A percentile compares a stretch with the other conserved stretches of the same genome.
phyloP scores from a whole-genome alignment of 2,888 invertebrate genomes.

The Blomia tropicalis region DNA sequence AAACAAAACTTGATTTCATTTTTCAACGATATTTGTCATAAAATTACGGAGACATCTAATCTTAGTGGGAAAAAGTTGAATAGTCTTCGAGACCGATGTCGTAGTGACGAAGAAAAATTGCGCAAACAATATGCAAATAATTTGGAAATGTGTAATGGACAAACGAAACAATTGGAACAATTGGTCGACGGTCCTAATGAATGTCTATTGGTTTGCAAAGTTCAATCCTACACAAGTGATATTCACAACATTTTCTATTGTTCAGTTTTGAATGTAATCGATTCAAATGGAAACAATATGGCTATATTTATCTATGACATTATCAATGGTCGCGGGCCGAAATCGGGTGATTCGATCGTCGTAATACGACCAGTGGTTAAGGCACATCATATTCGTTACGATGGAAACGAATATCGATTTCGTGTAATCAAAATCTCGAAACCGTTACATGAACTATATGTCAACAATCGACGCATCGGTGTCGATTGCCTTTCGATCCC shows the following conservation, averaged over 20 bases:
- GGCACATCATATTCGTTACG: not conserved
- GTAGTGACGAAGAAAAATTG: not conserved
- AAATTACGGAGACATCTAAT: not conserved
- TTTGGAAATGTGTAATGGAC: not conserved
- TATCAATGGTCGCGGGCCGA: constrained; percentile 60
- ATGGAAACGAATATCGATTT: constrained; percentile 10
- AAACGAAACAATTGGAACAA: not conserved
- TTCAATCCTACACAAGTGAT: not conserved
- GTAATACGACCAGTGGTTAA: constrained; percentile 52
- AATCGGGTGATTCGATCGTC: constrained; percentile 66
- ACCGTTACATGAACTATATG: constrained; percentile 10
- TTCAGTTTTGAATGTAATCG: constrained; percentile 42
- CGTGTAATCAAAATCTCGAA: not conserved
- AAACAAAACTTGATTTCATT: not conserved
- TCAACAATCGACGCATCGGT: not conserved
- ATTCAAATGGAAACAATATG: constrained; percentile 51
- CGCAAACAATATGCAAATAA: not conserved
- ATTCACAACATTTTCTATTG: not conserved
- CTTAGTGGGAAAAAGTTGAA: not conserved
- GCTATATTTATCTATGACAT: constrained; percentile 69
- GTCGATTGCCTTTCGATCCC: not conserved
- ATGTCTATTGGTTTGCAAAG: not conserved
- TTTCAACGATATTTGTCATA: not conserved
- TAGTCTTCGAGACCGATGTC: not conserved
- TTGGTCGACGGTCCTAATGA: not conserved